These are phyloP conservation scores for Aphrophora alni DNA, from an alignment of 2,888 invertebrate genomes.

Conservation along the genomic window DNA sequence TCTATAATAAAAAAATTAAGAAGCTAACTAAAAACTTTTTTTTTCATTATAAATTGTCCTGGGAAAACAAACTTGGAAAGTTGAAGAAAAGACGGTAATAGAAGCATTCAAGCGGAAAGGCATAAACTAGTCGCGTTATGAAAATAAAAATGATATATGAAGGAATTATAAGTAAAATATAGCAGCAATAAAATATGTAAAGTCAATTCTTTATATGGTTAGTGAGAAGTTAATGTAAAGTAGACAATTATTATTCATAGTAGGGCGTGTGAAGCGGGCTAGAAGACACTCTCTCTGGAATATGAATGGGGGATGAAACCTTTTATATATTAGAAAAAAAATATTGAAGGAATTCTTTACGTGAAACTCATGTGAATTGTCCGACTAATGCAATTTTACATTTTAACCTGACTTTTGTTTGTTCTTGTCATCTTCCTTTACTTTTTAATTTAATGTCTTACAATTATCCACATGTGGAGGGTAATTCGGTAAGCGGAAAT, in stretches of 20 bases:
- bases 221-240: conserved; percentile 4
- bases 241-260: conserved; percentile 6
- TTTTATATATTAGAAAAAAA: conserved; percentile 7
- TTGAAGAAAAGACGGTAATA: neutral
- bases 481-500: no score
- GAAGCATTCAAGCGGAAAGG: neutral
- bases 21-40: no score
- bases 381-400: neutral
- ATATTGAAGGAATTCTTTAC: conserved; percentile 9
- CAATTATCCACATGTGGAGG: no score
- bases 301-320: conserved; percentile 6
- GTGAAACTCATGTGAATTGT: conserved; percentile 2
- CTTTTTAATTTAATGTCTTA: no score
- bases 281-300: conserved; percentile 2
- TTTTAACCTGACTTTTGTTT: neutral
- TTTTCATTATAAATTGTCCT: neutral
- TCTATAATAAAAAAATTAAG: no score
- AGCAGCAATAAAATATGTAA: conserved; percentile 6
- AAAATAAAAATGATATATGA: conserved; percentile 9
- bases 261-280: conserved; percentile 9
- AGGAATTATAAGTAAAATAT: conserved; percentile 2
- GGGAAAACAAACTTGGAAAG: neutral
- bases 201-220: conserved; percentile 9
- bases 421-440: no score
- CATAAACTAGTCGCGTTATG: neutral